Conservation (phyloP, 2,888 invertebrate species). For the Agrilus cyanescens region DNA sequence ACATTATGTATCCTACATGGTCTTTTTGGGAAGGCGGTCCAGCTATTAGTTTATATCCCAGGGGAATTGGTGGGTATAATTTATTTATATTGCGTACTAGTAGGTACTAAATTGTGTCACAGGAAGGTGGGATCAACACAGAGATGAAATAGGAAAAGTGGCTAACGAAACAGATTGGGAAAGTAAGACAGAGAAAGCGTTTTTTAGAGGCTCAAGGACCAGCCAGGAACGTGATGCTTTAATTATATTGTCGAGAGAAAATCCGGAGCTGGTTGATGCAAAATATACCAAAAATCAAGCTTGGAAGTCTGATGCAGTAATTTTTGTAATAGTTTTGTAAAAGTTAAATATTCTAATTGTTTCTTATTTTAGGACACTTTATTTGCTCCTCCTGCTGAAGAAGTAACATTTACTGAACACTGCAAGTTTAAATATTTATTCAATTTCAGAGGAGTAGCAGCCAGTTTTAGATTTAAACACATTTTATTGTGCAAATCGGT, state of each 20-base stretch:
- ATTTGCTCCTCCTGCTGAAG: constrained; percentile 67
- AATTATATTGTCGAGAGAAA: constrained; percentile 63
- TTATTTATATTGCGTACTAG: background rate
- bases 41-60: constrained; percentile 85
- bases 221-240: constrained; percentile 82
- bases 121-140: constrained; percentile 85
- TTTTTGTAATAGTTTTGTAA: background rate
- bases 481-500: constrained; percentile 85
- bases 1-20: constrained; percentile 95
- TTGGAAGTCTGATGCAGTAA: constrained; percentile 84
- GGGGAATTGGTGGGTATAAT: constrained; percentile 57
- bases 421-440: constrained; percentile 90
- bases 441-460: constrained; percentile 94
- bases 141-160: constrained; percentile 40
- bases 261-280: constrained; percentile 75
- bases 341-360: background rate
- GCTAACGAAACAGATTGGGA: constrained; percentile 68
- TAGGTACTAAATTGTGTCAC: constrained; percentile 1
- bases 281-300: constrained; percentile 97
- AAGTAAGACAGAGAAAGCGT: constrained; percentile 56
- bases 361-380: constrained; percentile 64
- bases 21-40: constrained; percentile 98
- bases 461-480: constrained; percentile 94
- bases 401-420: constrained; percentile 82
- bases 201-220: constrained; percentile 92